Base-by-base conservation (phyloP, 1,140 invertebrate species). In the Eufriesea mexicana region DNA sequence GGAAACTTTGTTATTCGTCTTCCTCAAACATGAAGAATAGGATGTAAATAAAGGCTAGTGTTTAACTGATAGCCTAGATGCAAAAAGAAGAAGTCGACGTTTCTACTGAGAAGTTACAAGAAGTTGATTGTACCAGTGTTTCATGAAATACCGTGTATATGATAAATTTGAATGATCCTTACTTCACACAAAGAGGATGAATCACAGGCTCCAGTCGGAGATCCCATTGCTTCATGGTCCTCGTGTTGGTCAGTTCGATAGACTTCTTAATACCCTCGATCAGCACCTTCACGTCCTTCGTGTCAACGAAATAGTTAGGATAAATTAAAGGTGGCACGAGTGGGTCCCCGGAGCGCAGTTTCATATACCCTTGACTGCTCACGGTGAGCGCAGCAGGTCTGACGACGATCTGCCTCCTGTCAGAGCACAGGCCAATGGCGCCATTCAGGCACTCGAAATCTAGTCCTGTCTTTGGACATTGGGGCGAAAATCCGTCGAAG, bases 291-390 rank as follows among this genome's bases (percentile, higher is more conserved):
- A 95, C 78, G 80, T 96, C 96, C 8, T 94, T 91, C 16, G 91
- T 84, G 73, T 95, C 90, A 1, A 90, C 92, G 5, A 97, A 94
- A 85, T 96, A 97, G 85, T 96, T 95, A 2, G 97, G 96, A 92
- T 97, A 95, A 23, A 97, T 95, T 0, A 96, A 87, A 0, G 97
- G 97, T 78, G 95, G 93, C 68, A 95, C 95, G 10, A 94, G 90
- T 4, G 96, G 96, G 92, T 97, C 94, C 2, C 84, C 93, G 4
- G 93, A 95, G 10, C 93, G 90, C 2, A 96, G 91, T 76, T 91
- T 93, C 25, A 94, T 83, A 14, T 89, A 79, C 12, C 94, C 94
- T 59, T 84, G 84, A 68, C 92, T 92, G 6, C 89, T 90, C 0
- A 91, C 75, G 2, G 86, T 72, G 1, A 94, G 86, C 10, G 88